Percentiles rank a stretch among this genome's conserved stretches.
Evolutionary conservation across 2,888 invertebrate species (phyloP).

Genomic region (Mythimna pallens): DNA sequence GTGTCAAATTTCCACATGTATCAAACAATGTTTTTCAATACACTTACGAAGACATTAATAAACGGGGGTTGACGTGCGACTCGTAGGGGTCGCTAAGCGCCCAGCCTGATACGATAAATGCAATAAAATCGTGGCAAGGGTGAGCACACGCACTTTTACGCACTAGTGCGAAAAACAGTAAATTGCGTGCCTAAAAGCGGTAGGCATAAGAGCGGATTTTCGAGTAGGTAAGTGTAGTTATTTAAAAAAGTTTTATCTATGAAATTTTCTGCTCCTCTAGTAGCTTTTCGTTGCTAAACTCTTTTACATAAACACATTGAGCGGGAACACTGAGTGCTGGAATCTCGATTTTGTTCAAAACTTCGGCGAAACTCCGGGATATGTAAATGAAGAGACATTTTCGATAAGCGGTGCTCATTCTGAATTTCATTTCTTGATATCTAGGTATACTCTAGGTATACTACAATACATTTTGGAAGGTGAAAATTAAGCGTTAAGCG

Average conservation of each 20-base stretch:
- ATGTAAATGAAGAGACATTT: conserved; percentile 44
- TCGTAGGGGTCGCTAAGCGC: too few relatives aligned
- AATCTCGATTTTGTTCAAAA: conserved; percentile 14
- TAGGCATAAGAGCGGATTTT: too few relatives aligned
- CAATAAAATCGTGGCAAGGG: too few relatives aligned
- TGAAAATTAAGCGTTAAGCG: neutral
- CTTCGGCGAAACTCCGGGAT: conserved; percentile 18
- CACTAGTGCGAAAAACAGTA: too few relatives aligned
- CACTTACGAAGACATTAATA: too few relatives aligned
- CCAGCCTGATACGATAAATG: too few relatives aligned
- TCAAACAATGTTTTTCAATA: too few relatives aligned
- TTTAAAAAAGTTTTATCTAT: neutral
- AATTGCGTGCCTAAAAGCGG: too few relatives aligned
- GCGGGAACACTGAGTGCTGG: neutral
- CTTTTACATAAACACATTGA: conserved; percentile 33
- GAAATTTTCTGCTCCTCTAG: neutral
- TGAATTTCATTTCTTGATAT: conserved; percentile 21
- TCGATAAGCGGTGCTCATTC: conserved; percentile 35
- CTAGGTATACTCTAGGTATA: neutral
- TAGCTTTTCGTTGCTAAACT: neutral
- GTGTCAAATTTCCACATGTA: too few relatives aligned
- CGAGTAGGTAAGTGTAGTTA: too few relatives aligned
- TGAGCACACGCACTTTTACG: too few relatives aligned
- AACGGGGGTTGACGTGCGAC: too few relatives aligned
- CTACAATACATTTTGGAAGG: neutral